Evolutionary conservation across 2,888 invertebrate genomes (phyloP).

Genomic region (Morpho achilles): DNA sequence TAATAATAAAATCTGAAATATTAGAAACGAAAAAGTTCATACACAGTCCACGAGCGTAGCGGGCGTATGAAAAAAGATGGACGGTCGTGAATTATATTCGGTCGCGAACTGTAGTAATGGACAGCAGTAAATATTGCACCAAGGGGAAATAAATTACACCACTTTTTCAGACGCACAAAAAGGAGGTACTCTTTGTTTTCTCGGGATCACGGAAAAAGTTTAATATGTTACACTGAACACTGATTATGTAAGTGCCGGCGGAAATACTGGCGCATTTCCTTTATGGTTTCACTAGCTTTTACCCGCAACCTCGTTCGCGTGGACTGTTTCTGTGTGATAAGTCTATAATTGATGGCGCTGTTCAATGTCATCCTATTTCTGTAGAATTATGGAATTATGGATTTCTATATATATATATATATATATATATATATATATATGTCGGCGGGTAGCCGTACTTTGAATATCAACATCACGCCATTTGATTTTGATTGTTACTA

Average conservation of each 20-base stretch:
- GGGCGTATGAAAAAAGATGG: constrained; percentile 68
- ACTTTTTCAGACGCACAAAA: constrained; percentile 74
- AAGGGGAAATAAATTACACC: constrained; percentile 75
- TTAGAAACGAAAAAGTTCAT: constrained; percentile 61
- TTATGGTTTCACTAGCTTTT: too few species aligned
- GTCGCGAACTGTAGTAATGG: constrained; percentile 78
- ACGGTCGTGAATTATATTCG: constrained; percentile 75
- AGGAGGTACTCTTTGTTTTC: constrained; percentile 48
- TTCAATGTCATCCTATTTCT: too few species aligned
- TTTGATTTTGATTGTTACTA: too few species aligned
- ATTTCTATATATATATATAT: too few species aligned
- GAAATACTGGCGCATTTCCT: too few species aligned
- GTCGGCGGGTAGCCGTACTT: too few species aligned
- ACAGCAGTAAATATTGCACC: constrained; percentile 78
- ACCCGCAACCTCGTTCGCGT: too few species aligned
- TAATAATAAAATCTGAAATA: constrained; percentile 47
- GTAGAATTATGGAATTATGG: too few species aligned
- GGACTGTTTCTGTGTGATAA: too few species aligned
- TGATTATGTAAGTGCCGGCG: constrained; percentile 28
- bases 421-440: too few species aligned
- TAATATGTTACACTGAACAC: constrained; percentile 58
- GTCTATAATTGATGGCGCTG: too few species aligned
- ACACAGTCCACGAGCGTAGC: constrained; percentile 57
- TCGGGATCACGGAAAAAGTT: constrained; percentile 61
- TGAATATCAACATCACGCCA: too few species aligned